A percentile compares a stretch with the other conserved stretches of the same genome.
phyloP scores from a whole-genome alignment of 2,113 vertebrate species.

The Anthoscopus minutus region DNA sequence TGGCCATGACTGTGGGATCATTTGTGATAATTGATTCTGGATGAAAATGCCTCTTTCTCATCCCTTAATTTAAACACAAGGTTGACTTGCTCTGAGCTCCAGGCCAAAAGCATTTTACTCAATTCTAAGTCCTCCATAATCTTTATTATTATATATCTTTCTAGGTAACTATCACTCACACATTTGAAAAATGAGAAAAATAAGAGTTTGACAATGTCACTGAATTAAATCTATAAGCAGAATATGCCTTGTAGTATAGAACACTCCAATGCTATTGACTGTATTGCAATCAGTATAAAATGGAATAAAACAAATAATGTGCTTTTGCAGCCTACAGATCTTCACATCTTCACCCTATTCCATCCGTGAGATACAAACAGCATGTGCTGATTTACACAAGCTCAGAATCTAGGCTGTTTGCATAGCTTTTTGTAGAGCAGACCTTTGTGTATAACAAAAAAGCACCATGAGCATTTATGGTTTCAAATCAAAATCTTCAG shows the following conservation, averaged over 20 bases:
- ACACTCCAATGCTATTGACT: background rate
- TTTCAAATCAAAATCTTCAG: background rate
- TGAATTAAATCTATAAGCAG: background rate
- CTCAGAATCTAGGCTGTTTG: background rate
- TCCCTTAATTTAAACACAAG: constrained; percentile 13
- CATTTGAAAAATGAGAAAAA: background rate
- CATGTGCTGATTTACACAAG: background rate
- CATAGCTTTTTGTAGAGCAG: background rate
- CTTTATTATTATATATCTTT: background rate
- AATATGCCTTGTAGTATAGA: background rate
- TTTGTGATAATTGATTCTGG: constrained; percentile 54
- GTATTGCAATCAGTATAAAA: background rate
- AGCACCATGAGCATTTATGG: rapidly evolving
- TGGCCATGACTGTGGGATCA: constrained; percentile 24
- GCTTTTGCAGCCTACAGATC: background rate
- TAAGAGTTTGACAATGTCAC: background rate
- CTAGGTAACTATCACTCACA: background rate
- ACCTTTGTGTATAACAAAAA: background rate
- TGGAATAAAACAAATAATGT: background rate
- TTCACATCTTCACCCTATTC: background rate
- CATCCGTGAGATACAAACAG: background rate
- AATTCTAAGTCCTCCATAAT: background rate
- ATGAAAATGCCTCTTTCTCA: constrained; percentile 29
- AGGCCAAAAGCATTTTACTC: background rate
- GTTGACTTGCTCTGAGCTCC: constrained; percentile 1